A percentile compares a stretch with the other conserved stretches of the same genome.
phyloP scores from a whole-genome alignment of 2,888 invertebrate species.

The Taphrorychus bicolor region DNA sequence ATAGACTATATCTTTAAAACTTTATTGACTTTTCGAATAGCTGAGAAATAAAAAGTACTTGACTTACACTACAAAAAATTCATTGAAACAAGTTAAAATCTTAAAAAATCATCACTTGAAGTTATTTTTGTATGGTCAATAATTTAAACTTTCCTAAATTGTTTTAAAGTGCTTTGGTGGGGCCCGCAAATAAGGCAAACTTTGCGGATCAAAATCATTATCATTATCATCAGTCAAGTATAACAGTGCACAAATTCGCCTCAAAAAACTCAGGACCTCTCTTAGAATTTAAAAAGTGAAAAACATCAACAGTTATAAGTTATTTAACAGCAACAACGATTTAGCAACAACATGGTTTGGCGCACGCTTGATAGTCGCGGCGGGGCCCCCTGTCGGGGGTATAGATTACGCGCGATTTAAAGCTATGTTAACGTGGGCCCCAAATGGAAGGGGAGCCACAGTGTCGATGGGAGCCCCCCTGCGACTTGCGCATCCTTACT shows the following conservation, averaged over 20 bases:
- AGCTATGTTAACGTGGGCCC: constrained; percentile 15
- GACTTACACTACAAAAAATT: too few relatives aligned
- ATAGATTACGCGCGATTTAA: constrained; percentile 16
- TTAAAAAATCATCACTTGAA: too few relatives aligned
- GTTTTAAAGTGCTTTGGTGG: background rate
- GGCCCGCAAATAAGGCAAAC: background rate
- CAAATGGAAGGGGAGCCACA: background rate
- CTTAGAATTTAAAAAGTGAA: constrained; percentile 22
- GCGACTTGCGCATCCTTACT: background rate
- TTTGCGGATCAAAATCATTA: too few relatives aligned
- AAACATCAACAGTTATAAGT: constrained; percentile 35
- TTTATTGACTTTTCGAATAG: too few relatives aligned
- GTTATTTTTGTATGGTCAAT: constrained; percentile 31
- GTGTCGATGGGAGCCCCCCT: background rate
- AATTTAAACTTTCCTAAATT: constrained; percentile 21
- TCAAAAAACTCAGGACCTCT: background rate
- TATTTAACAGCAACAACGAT: constrained; percentile 40
- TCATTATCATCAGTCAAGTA: too few relatives aligned
- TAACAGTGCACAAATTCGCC: background rate
- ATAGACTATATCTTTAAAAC: too few relatives aligned
- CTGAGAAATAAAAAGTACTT: too few relatives aligned
- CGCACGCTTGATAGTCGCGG: constrained; percentile 9
- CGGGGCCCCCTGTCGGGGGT: background rate
- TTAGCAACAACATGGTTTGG: constrained; percentile 35
- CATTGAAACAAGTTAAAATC: too few relatives aligned